Conservation (phyloP, 2,888 invertebrate genomes). For the Mactromeris polynyma region DNA sequence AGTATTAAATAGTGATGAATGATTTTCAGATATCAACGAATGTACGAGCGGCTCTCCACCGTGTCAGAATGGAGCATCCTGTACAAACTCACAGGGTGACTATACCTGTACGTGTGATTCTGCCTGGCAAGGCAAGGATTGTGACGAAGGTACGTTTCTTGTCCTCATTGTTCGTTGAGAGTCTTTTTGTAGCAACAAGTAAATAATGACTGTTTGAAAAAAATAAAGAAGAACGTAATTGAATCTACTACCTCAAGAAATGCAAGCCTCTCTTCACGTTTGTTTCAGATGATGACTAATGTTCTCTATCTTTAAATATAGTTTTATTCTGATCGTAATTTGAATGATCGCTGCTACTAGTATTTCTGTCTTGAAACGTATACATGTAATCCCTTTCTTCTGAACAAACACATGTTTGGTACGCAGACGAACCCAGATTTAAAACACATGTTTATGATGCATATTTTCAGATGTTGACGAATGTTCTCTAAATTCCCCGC, state of each 20-base stretch:
- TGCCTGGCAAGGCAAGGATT: conserved; percentile 28
- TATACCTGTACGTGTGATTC: conserved; percentile 22
- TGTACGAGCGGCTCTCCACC: conserved; percentile 22
- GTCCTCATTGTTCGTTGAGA: background rate
- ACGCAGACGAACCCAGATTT: too few species aligned
- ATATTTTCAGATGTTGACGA: conserved; percentile 28
- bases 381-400: too few species aligned
- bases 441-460: too few species aligned
- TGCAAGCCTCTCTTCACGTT: too few species aligned
- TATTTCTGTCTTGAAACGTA: too few species aligned
- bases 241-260: too few species aligned
- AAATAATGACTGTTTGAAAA: background rate
- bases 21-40: conserved; percentile 32
- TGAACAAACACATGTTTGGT: too few species aligned
- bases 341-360: too few species aligned
- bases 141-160: background rate
- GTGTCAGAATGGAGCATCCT: conserved; percentile 27
- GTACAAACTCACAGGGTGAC: conserved; percentile 1
- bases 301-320: too few species aligned
- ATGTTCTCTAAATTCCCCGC: conserved; percentile 7
- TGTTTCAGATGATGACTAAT: too few species aligned
- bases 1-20: background rate
- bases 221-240: background rate
- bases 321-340: too few species aligned
- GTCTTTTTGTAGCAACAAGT: too few species aligned